Base-by-base conservation (phyloP, 2,797 vertebrate genomes). In the Poeciliopsis paucimaculata region DNA sequence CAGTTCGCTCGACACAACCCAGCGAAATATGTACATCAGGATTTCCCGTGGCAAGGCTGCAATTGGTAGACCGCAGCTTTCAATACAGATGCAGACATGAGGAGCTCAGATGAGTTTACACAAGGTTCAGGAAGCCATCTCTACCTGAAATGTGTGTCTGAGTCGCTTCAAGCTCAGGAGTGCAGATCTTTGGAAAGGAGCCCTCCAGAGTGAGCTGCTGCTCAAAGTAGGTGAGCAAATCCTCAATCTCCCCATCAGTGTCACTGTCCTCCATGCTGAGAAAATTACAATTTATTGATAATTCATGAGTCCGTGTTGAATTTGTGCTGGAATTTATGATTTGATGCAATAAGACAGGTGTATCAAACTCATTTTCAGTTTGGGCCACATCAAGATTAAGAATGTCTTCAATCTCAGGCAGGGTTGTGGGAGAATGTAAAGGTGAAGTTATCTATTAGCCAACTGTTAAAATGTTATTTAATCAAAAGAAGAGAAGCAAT, bases 11-110 rank as follows among this genome's bases (percentile, higher is more conserved):
- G 98, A 99, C 91, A 99, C 98, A 82, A 99, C 98, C 98, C 98
- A 99, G 68, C 98, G 97, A 88, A 99, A 99, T 91, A 99, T 96
- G 93, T 99, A 99, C 97, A 99, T 98, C 55, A 99, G 93, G 85
- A 99, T 96, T 92, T 99, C 98, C 90, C 96, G 94, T 1, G 98
- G 98, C 93, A 99, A 93, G 0, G 91, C 98, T 99, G 93, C 64
- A 88, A 36, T 82, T n/a, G 20, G 57, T 34, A 75, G 31, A 23
- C 16, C 6, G 49, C 46, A 0, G 31, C 16, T 68, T 47, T 28
- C 0, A 55, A 60, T 10, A 0, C 62, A 72, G 12, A 8, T 1
- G 53, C 13, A 3, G 5, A 5, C 1, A 45, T 34, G 31, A 82
- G 39, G 43, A 70, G 2, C 41, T 43, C 0, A 57, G 0, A 53